Evolutionary conservation across 2,113 vertebrate species (phyloP), one percentile per base, ranked within the genome.

Genomic region (Aspiorhynchus laticeps): DNA sequence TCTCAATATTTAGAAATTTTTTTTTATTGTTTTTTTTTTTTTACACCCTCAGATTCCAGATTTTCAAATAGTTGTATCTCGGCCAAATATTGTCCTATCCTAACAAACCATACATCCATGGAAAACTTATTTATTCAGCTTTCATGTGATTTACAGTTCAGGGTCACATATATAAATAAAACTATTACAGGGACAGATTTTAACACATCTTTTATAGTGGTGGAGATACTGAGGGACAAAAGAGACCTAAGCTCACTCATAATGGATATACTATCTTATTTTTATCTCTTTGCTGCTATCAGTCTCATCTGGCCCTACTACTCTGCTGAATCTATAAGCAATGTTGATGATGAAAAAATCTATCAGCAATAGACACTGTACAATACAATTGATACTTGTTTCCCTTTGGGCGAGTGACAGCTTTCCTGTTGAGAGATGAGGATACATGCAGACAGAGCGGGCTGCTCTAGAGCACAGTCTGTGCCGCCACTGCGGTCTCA

Each of bases 391-490:
- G 11, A 51, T 53, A 51, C 65, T 33, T 33, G 81, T 71, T 71
- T 71, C 59, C 24, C 5, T 83, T 51, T 71, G 81, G 63, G 71
- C 31, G 65, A 69, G 65, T 83, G 63, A 83, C 81, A 83, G 63
- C 63, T 51, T 83, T 71, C 63, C 24, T 67, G 28, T 83, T 69
- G 80, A 83, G 63, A 83, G 65, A 83, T 51, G 80, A 83, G 80
- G 43, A 82, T 46, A 65, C 59, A 65, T 65, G 38, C 59, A 81
- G 59, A 63, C 80, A 81, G 59, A 82, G 59, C 38, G 26, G 38
- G 26, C 80, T 83, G 80, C 63, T 83, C 59, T 67, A 26, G 63
- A 69, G 63, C 81, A 51, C 80, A 83, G 15, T 1, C 63, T 69
- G 80, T 31, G 43, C 28, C 28, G 5, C 26, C 80, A 69, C 80